Percentiles rank a stretch among this genome's conserved stretches.
phyloP scores from a whole-genome alignment of 2,888 invertebrate species.

The Lomographa bimaculata region DNA sequence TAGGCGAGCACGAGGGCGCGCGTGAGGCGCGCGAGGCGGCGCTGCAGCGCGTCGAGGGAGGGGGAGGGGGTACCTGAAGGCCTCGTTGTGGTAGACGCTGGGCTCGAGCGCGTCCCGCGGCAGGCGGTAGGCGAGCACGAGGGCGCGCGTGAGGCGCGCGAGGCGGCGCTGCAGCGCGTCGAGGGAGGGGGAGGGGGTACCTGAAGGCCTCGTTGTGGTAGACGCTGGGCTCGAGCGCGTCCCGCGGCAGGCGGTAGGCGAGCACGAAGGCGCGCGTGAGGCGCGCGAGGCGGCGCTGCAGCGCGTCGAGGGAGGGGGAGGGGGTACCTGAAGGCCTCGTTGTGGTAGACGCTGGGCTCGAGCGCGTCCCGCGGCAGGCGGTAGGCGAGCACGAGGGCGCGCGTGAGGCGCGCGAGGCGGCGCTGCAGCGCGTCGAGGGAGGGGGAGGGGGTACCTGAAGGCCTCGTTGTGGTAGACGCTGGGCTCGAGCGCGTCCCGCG shows the following conservation, averaged over 20 bases:
- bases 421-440: too few species aligned
- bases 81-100: constrained; percentile 91
- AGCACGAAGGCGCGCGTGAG: too few species aligned
- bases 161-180: constrained; percentile 87
- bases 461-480: too few species aligned
- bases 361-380: not conserved
- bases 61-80: too few species aligned
- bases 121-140: constrained; percentile 88
- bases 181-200: constrained; percentile 37
- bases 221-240: too few species aligned
- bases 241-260: too few species aligned
- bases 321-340: constrained; percentile 10
- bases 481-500: too few species aligned
- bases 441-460: too few species aligned
- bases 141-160: constrained; percentile 87
- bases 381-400: not conserved
- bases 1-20: constrained; percentile 89
- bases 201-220: too few species aligned
- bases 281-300: not conserved
- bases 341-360: not conserved
- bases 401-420: too few species aligned
- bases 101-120: constrained; percentile 90
- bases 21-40: constrained; percentile 87
- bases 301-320: too few species aligned
- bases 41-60: too few species aligned